These are phyloP conservation scores for Bhutanitis thaidina DNA, from an alignment of 2,888 invertebrate species.

Conservation along the genomic window DNA sequence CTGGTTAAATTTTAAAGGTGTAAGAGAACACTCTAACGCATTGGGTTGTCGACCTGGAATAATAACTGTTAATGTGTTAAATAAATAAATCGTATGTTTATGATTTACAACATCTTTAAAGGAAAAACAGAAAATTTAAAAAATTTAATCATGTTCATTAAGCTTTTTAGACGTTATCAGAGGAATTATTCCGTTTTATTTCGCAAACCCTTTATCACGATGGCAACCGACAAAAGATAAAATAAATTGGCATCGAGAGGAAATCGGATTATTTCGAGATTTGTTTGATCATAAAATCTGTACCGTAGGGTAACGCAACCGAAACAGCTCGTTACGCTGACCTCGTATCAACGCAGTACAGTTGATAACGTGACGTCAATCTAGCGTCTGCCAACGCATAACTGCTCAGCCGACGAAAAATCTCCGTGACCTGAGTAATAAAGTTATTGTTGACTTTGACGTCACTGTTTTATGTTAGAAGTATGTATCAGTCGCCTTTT, in stretches of 20 bases:
- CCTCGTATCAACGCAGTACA: conserved; percentile 6
- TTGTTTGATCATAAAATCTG: neutral
- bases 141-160: too few species aligned
- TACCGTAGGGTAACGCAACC: neutral
- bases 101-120: too few species aligned
- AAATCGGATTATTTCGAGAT: neutral
- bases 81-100: too few species aligned
- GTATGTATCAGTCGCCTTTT: too few species aligned
- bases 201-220: neutral
- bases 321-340: neutral
- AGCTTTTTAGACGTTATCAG: too few species aligned
- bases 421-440: conserved; percentile 10
- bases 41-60: too few species aligned
- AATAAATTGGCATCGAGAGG: neutral
- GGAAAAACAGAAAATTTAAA: too few species aligned
- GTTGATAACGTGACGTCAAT: conserved; percentile 15
- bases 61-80: too few species aligned
- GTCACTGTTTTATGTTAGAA: neutral
- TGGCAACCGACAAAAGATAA: neutral
- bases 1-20: too few species aligned
- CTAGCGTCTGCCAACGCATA: conserved; percentile 7
- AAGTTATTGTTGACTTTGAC: conserved; percentile 18
- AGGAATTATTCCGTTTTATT: too few species aligned
- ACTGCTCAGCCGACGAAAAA: conserved; percentile 5
- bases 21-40: too few species aligned